Percentiles rank a stretch among this genome's conserved stretches.
phyloP scores from a whole-genome alignment of 2,888 invertebrate genomes.

The Horisme vitalbata region DNA sequence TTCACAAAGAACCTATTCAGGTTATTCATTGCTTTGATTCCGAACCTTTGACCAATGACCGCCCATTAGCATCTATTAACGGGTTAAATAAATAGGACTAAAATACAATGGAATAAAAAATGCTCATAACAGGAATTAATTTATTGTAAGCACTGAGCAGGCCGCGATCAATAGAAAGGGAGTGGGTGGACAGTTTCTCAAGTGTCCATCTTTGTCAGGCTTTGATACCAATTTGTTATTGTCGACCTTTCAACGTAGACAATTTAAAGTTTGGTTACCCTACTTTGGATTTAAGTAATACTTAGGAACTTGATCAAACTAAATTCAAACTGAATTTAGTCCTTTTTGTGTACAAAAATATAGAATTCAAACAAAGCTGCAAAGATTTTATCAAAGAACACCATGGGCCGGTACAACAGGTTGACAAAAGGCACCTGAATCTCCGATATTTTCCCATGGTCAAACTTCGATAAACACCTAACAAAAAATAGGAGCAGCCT shows the following conservation, averaged over 20 bases:
- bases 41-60: slow-evolving; percentile 75
- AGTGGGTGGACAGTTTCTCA: slow-evolving; percentile 82
- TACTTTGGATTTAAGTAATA: slow-evolving; percentile 52
- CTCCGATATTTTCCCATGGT: slow-evolving; percentile 81
- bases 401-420: slow-evolving; percentile 56
- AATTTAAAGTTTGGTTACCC: slow-evolving; percentile 75
- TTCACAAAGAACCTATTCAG: slow-evolving; percentile 41
- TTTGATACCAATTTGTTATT: slow-evolving; percentile 81
- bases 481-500: slow-evolving; percentile 71
- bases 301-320: slow-evolving; percentile 24
- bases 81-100: slow-evolving; percentile 70
- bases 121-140: slow-evolving; percentile 81
- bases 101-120: slow-evolving; percentile 76
- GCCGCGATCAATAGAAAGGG: slow-evolving; percentile 75
- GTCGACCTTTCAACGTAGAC: slow-evolving; percentile 76
- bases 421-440: slow-evolving; percentile 79
- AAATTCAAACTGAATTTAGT: slow-evolving; percentile 22
- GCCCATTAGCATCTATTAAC: slow-evolving; percentile 67
- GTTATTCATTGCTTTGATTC: slow-evolving; percentile 36
- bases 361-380: slow-evolving; percentile 51
- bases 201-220: slow-evolving; percentile 82
- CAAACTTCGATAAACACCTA: slow-evolving; percentile 77
- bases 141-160: slow-evolving; percentile 72
- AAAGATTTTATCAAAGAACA: slow-evolving; percentile 59
- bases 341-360: slow-evolving; percentile 32